phyloP scores from a whole-genome alignment of 2,888 invertebrate genomes.

The Leptothorax acervorum region DNA sequence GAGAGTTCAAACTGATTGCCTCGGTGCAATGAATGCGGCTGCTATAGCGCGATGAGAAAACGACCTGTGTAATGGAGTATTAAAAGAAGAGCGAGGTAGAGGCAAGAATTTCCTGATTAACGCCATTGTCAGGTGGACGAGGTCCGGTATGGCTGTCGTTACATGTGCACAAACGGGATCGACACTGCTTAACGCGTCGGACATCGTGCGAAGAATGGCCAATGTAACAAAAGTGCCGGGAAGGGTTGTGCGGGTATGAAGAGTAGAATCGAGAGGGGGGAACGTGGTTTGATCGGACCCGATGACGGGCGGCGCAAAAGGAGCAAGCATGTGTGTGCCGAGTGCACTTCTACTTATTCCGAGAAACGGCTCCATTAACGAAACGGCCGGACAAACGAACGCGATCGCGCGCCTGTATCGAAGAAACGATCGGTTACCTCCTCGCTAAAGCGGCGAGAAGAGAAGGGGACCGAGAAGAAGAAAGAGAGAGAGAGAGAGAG shows the following conservation, averaged over 20 bases:
- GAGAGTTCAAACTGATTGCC: constrained; percentile 39
- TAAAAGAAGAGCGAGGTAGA: constrained; percentile 8
- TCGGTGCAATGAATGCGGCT: constrained; percentile 47
- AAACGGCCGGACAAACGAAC: constrained; percentile 77
- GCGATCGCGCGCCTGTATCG: constrained; percentile 72
- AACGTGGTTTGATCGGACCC: constrained; percentile 57
- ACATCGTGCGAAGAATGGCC: constrained; percentile 59
- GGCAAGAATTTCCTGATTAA: constrained; percentile 67
- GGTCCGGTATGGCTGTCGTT: constrained; percentile 37
- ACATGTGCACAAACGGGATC: constrained; percentile 42
- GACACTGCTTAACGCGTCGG: constrained; percentile 48
- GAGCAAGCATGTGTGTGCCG: constrained; percentile 40
- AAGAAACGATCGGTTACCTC: constrained; percentile 73
- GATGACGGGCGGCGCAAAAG: constrained; percentile 70
- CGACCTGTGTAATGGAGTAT: constrained; percentile 1
- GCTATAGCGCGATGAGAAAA: constrained; percentile 38
- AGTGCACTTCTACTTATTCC: constrained; percentile 73
- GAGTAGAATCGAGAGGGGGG: constrained; percentile 31
- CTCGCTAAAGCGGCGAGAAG: constrained; percentile 46
- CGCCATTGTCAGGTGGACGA: constrained; percentile 65
- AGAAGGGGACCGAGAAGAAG: constrained; percentile 21
- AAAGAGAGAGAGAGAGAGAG: constrained; percentile 45
- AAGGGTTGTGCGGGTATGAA: constrained; percentile 32
- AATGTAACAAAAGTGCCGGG: constrained; percentile 61
- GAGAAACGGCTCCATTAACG: constrained; percentile 79